Percentiles rank a stretch among this genome's conserved stretches.
Conservation (phyloP, 2,113 vertebrate species). For the Phycodurus eques region DNA sequence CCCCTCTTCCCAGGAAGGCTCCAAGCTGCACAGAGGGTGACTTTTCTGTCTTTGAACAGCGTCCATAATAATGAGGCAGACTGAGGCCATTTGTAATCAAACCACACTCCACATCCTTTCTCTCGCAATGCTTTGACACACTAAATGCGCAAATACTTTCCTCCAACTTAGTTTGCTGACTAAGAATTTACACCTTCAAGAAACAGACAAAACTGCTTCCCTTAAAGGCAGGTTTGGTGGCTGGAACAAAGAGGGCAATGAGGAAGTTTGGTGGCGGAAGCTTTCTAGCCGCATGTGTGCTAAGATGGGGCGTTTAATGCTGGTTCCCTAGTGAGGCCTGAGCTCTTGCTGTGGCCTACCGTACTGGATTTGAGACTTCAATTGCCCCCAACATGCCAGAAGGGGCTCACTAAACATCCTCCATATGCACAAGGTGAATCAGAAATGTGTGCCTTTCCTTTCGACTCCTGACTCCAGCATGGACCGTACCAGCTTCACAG, state of each 20-base stretch:
- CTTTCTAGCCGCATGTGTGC: conserved; percentile 40
- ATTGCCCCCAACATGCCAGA: conserved; percentile 67
- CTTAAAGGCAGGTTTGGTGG: conserved; percentile 30
- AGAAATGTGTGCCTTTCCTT: conserved; percentile 1
- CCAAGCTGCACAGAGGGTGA: conserved; percentile 33
- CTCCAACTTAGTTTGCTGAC: conserved; percentile 30
- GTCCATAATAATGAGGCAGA: conserved; percentile 38
- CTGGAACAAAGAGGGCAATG: conserved; percentile 16
- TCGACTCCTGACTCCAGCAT: conserved; percentile 14
- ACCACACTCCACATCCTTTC: conserved; percentile 19
- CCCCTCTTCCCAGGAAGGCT: conserved; percentile 22
- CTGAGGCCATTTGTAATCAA: conserved; percentile 39
- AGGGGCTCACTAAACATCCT: conserved; percentile 39
- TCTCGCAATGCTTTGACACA: conserved; percentile 7
- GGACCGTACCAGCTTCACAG: conserved; percentile 18
- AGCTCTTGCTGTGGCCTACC: conserved; percentile 47
- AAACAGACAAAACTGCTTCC: conserved; percentile 31
- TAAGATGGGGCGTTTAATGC: conserved; percentile 44
- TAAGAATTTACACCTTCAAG: conserved; percentile 31
- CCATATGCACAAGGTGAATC: conserved; percentile 53
- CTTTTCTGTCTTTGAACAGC: conserved; percentile 41
- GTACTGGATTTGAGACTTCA: conserved; percentile 68
- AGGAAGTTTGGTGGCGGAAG: not conserved
- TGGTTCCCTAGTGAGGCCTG: conserved; percentile 48
- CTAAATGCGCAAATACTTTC: not conserved